These are phyloP conservation scores for Gymnobelideus leadbeateri DNA, from an alignment of 2,113 vertebrate genomes.

Conservation along the genomic window DNA sequence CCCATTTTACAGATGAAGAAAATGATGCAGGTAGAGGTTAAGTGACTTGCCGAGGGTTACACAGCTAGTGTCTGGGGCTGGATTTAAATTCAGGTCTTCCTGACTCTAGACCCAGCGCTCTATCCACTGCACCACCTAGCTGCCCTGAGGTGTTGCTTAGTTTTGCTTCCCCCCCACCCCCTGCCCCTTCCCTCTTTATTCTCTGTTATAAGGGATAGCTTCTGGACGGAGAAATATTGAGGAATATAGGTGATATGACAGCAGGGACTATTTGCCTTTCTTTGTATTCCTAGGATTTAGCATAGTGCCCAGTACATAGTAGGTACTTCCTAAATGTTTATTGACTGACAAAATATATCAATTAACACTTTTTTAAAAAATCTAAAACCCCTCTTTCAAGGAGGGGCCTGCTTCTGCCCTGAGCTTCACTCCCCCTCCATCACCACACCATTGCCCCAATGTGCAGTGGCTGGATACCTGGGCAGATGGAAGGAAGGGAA, in stretches of 20 bases:
- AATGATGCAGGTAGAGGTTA: neutral
- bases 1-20: neutral
- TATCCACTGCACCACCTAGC: too few species aligned
- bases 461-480: conserved; percentile 85
- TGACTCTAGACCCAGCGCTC: too few species aligned
- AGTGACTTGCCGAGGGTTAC: neutral
- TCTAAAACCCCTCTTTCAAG: neutral
- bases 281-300: neutral
- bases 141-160: neutral
- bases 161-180: neutral
- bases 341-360: too few species aligned
- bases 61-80: neutral
- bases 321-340: too few species aligned
- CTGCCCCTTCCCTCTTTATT: neutral
- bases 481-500: conserved; percentile 94
- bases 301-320: too few species aligned
- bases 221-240: neutral
- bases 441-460: neutral
- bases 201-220: neutral
- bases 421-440: fast-evolving
- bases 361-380: neutral
- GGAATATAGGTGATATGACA: neutral
- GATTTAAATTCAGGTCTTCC: neutral
- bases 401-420: neutral
- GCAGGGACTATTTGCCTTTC: neutral